These are phyloP conservation scores for Brevimyrus niger DNA, from an alignment of 2,113 vertebrate species.

Conservation along the genomic window DNA sequence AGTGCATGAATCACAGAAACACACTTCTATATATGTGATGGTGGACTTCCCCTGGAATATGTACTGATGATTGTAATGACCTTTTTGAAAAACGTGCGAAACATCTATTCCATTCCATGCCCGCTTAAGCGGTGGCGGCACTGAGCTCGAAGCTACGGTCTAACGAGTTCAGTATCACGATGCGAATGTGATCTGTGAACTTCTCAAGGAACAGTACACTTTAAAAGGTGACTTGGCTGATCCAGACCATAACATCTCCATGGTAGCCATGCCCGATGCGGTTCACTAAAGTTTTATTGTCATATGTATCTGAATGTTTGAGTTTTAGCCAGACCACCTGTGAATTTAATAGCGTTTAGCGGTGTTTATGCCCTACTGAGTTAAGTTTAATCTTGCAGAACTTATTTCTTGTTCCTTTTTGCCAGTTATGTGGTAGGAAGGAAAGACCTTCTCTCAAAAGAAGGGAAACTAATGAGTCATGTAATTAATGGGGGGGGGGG, in stretches of 20 bases:
- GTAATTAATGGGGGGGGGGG: constrained; percentile 8
- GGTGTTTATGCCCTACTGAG: background rate
- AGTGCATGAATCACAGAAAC: background rate
- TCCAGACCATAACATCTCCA: background rate
- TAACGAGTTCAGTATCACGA: background rate
- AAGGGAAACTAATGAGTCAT: constrained; percentile 14
- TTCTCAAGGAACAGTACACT: background rate
- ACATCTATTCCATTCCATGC: background rate
- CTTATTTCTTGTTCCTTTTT: background rate
- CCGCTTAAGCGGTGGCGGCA: background rate
- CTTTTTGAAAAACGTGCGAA: background rate
- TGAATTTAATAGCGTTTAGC: background rate
- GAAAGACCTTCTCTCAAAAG: background rate
- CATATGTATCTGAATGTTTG: background rate
- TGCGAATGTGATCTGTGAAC: background rate
- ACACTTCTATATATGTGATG: background rate
- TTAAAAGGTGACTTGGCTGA: background rate
- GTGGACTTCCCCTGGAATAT: background rate
- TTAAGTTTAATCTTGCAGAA: background rate
- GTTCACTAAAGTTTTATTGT: background rate
- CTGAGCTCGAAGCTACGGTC: background rate
- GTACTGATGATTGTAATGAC: background rate
- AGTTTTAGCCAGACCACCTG: background rate
- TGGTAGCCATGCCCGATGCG: background rate
- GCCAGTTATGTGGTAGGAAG: background rate